phyloP scores from a whole-genome alignment of 1,140 invertebrate genomes.

The Sinella curviseta region DNA sequence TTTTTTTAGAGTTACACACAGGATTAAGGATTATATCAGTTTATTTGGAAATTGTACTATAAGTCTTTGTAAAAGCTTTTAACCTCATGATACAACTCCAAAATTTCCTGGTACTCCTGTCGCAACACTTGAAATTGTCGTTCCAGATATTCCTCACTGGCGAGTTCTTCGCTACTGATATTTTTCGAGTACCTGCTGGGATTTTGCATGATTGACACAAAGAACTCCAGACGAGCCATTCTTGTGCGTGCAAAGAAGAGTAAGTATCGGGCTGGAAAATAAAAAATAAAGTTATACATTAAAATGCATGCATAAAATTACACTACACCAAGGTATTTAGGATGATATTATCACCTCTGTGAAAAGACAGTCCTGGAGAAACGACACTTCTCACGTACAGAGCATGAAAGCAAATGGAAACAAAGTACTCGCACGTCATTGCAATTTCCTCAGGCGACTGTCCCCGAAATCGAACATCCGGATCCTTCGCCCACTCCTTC shows the following conservation, averaged over 20 bases:
- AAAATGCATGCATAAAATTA: too few species aligned
- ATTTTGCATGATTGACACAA: not conserved
- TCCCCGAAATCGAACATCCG: not conserved
- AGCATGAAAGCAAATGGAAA: not conserved
- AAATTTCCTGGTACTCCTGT: not conserved
- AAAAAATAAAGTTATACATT: not conserved
- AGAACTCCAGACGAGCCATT: not conserved
- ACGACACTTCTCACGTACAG: not conserved
- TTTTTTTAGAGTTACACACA: too few species aligned
- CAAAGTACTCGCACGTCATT: not conserved
- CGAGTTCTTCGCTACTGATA: not conserved
- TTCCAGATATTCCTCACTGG: not conserved
- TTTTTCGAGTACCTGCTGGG: not conserved
- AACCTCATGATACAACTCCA: not conserved
- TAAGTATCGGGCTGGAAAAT: not conserved
- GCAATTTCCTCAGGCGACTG: not conserved
- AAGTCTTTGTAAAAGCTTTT: too few species aligned
- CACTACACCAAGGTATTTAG: too few species aligned
- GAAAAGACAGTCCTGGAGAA: not conserved
- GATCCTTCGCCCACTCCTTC: conserved; percentile 1
- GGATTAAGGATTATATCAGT: too few species aligned
- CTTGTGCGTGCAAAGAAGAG: not conserved
- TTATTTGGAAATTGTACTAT: too few species aligned
- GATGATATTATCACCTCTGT: not conserved
- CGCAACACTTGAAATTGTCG: not conserved